These are phyloP conservation scores for Orientallactaga bullata DNA, from an alignment of 2,113 vertebrate species.

Conservation along the genomic window DNA sequence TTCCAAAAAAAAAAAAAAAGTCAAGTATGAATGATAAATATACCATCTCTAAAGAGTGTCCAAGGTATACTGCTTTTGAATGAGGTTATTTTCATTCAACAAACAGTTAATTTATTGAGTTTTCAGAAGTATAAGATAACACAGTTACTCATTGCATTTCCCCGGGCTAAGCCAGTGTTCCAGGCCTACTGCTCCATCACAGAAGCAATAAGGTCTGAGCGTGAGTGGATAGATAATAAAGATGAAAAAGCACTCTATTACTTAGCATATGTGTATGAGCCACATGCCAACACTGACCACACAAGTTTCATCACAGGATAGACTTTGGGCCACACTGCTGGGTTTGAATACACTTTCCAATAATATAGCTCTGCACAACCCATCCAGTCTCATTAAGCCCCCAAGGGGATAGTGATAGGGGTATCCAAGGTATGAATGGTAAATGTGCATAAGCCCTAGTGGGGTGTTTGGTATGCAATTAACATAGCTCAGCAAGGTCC, in stretches of 20 bases:
- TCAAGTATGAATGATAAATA: background rate
- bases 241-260: background rate
- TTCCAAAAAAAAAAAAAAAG: no score
- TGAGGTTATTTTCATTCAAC: background rate
- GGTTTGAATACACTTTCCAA: background rate
- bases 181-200: background rate
- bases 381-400: background rate
- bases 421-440: background rate
- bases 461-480: no score
- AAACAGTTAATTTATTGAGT: background rate
- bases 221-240: background rate
- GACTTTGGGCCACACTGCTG: background rate
- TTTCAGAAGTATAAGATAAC: background rate
- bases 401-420: no score
- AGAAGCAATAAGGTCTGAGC: background rate
- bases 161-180: background rate
- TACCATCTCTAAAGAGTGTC: background rate
- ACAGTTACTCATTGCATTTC: background rate
- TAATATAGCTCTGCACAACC: background rate
- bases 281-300: background rate
- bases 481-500: background rate
- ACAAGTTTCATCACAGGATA: accelerated
- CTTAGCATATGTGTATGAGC: background rate
- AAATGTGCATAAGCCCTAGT: background rate
- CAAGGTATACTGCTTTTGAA: slow-evolving; percentile 5